These are phyloP conservation scores for Puffinus mauretanicus DNA, from an alignment of 2,113 vertebrate genomes.

Conservation along the genomic window DNA sequence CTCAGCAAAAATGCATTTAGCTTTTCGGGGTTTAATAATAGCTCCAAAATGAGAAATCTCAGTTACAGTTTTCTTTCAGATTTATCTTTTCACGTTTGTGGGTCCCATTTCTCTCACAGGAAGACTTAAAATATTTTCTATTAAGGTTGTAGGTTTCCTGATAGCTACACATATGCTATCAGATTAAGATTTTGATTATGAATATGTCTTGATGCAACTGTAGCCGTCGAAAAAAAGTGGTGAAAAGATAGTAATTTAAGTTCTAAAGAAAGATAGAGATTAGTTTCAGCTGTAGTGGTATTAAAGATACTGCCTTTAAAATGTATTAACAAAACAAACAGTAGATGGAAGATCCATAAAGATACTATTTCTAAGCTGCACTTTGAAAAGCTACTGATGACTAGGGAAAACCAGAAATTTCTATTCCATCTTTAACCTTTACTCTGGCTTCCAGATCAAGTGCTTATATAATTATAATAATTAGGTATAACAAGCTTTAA, in stretches of 20 bases:
- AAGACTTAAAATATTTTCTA: not conserved
- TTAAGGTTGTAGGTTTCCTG: not conserved
- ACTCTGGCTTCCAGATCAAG: not conserved
- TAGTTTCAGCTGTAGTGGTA: not conserved
- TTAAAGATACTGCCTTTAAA: not conserved
- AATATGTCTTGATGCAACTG: not conserved
- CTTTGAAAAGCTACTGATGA: not conserved
- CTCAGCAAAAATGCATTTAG: not conserved
- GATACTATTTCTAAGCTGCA: not conserved
- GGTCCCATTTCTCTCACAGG: not conserved
- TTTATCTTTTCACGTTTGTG: not conserved
- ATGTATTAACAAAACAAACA: not conserved
- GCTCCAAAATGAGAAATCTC: not conserved
- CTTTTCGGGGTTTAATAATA: not conserved
- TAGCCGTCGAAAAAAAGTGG: not conserved
- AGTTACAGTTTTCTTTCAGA: not conserved
- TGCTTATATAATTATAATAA: not conserved
- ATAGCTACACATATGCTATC: not conserved
- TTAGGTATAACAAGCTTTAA: not conserved
- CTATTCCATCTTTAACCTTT: not conserved
- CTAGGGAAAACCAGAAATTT: not conserved
- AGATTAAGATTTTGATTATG: not conserved
- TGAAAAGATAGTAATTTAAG: not conserved
- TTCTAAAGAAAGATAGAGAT: not conserved
- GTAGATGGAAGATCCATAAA: not conserved